Base-by-base conservation (phyloP, 2,888 invertebrate genomes). In the Drosophila yooni region DNA sequence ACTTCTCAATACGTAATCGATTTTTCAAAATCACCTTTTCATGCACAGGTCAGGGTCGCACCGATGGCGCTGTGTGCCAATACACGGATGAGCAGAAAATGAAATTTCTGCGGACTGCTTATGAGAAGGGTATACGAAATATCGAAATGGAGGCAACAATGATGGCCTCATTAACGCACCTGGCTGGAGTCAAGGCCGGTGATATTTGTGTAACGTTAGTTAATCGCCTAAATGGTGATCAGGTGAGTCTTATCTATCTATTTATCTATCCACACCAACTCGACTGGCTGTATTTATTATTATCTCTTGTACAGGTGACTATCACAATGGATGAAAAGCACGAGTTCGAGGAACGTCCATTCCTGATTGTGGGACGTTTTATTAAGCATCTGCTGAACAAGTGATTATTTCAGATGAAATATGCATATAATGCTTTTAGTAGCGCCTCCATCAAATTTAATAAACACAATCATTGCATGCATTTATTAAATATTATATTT, bases 121-220 rank as follows among this genome's bases (percentile, higher is more conserved):
- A 93, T 11, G 85, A 92, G 0, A 85, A 94, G 46, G 96, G 96
- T 0, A 95, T 97, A 1, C 94, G 94, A 51, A 97, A 97, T 89
- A 96, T 97, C 59, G 97, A 97, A 92, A 96, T 96, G 97, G 97
- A 97, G 91, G 95, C 95, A 0, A 94, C 95, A 0, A 96, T 96
- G 46, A 96, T 97, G 84, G 94, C 96, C 0, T 96, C 96, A 0
- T 91, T 95, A 58, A 96, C 96, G 7, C 93, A 94, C 54, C 94
- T 95, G 74, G 95, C 95, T 1, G 95, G 95, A 0, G 93, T 96
- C 0, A 93, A 94, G 77, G 95, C 95, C 0, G 96, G 95, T 0
- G 95, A 96, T 46, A 94, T 96, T 0, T 97, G 97, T 88, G 96
- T 96, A 0, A 95, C 96, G 0, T 86, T 97, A 0, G 74, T 97